Base-by-base conservation (phyloP, 2,797 vertebrate species). In the Astyanax mexicanus region DNA sequence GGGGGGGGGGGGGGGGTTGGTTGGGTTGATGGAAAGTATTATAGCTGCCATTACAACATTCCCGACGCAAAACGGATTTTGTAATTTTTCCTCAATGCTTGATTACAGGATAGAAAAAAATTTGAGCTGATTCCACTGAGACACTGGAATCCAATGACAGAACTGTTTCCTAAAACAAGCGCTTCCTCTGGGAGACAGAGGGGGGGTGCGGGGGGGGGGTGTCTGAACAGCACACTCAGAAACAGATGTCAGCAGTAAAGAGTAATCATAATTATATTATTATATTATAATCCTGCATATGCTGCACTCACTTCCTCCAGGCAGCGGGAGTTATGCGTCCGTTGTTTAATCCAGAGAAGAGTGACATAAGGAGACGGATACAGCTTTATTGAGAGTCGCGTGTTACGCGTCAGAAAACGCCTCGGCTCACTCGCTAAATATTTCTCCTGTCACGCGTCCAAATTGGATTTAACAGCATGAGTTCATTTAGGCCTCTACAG, bases 21-120 rank as follows among this genome's bases (percentile, higher is more conserved):
- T n/a, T 44, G 75, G 76, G 78, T 49, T 47, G 78, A 69, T 85
- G 90, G 90, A 91, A 92, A 90, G 81, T 88, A 87, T 86, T 80
- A 84, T 80, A 60, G 69, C 60, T 78, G 47, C 64, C 68, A 75
- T 81, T 78, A 80, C 80, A 74, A 58, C 84, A 80, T 32, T 5
- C 71, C 84, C 74, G 83, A 72, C 67, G 67, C 82, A 76, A 81
- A 89, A 83, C 84, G 80, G 78, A 68, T 86, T 88, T 85, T 78
- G 86, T 84, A 87, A 84, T 68, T 72, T 86, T 90, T 87, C 83
- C 87, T 83, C 67, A 85, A 80, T 73, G 83, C 67, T 73, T 85
- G 87, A 89, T 88, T 83, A 81, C 79, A 74, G 76, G 82, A 80
- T 55, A 72, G 54, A 47, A 81, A 74, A 80, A 85, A 81, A 80